Percentiles rank a stretch among this genome's conserved stretches.
phyloP scores from a whole-genome alignment of 1,140 invertebrate genomes.

The Heliconius congener region DNA sequence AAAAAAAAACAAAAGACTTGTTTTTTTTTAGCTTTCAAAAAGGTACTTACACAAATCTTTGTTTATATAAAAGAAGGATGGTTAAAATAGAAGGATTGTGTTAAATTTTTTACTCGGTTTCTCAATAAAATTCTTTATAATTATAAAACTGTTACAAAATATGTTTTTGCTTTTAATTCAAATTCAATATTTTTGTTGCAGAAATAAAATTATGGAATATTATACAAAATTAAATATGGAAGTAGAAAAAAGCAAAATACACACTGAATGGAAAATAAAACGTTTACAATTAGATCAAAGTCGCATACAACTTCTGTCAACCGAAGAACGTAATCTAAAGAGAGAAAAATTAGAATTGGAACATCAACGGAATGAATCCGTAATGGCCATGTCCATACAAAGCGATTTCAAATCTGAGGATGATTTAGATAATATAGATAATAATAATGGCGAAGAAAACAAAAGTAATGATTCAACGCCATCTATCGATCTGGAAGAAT shows the following conservation, averaged over 20 bases:
- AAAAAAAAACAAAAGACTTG: too few species aligned
- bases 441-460: conserved; percentile 41
- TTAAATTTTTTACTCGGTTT: too few species aligned
- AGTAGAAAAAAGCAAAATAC: conserved; percentile 79
- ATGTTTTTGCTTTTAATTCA: too few species aligned
- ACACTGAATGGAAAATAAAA: conserved; percentile 83
- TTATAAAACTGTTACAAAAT: too few species aligned
- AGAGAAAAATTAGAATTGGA: conserved; percentile 77
- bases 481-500: conserved; percentile 42
- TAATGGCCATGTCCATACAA: conserved; percentile 71
- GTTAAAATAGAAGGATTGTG: too few species aligned
- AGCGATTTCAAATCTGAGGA: conserved; percentile 62
- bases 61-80: too few species aligned
- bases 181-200: conserved; percentile 43
- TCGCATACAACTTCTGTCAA: conserved; percentile 77
- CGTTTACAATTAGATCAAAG: conserved; percentile 82
- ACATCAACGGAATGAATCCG: conserved; percentile 68
- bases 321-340: conserved; percentile 76
- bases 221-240: conserved; percentile 82
- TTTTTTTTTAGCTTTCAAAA: too few species aligned
- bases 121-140: too few species aligned
- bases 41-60: too few species aligned
- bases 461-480: conserved; percentile 42
- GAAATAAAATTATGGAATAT: conserved; percentile 81
- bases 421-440: conserved; percentile 43